These are phyloP conservation scores for Atopsyche davidsoni DNA, from an alignment of 1,140 invertebrate genomes.

Conservation along the genomic window DNA sequence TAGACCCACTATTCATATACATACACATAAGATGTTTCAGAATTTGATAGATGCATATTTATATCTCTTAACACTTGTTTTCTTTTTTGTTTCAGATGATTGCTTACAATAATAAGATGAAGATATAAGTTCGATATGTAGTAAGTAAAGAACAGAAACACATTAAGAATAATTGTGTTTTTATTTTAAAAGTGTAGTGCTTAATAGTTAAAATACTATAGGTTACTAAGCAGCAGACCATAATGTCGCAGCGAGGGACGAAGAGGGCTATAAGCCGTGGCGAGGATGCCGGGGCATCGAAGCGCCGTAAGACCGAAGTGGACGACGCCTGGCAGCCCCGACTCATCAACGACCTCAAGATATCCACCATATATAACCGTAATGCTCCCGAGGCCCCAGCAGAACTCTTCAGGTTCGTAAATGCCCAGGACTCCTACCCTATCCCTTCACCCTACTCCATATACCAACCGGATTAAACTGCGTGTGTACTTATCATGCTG, in stretches of 20 bases:
- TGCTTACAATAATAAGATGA: no score
- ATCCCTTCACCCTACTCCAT: no score
- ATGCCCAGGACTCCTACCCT: no score
- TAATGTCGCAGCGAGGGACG: conserved; percentile 40
- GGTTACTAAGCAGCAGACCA: no score
- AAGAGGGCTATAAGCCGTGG: conserved; percentile 53
- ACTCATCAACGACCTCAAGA: conserved; percentile 78
- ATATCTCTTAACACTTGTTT: no score
- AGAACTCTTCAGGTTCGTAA: conserved; percentile 69
- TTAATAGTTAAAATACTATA: no score
- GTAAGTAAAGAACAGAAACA: conserved; percentile 4
- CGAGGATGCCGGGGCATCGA: conserved; percentile 57
- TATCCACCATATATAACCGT: conserved; percentile 83
- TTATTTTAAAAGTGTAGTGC: neutral
- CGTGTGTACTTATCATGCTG: no score
- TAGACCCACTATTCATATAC: no score
- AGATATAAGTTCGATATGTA: conserved; percentile 8
- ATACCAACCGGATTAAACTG: no score
- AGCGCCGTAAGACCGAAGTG: conserved; percentile 61
- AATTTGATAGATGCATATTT: no score
- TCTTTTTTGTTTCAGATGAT: conserved; percentile 4
- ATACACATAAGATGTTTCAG: no score
- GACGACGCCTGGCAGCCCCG: conserved; percentile 74
- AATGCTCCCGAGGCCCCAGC: conserved; percentile 83
- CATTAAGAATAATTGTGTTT: neutral